Conservation (phyloP, 2,888 invertebrate genomes). For the Drosophila robusta region DNA sequence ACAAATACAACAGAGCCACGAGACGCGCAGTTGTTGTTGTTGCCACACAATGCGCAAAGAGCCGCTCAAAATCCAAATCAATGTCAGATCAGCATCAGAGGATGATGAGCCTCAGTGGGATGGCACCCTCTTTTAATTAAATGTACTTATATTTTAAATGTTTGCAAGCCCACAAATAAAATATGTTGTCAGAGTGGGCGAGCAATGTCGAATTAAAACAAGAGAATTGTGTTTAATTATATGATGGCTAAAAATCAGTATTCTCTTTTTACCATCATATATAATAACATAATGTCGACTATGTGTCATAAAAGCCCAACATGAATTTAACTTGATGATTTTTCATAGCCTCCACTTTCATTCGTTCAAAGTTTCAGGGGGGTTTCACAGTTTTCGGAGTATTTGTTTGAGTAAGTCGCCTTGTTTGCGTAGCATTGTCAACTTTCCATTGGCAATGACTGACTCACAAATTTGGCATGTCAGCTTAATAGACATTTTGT, state of each 20-base stretch:
- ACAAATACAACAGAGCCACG: conserved; percentile 2
- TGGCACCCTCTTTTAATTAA: conserved; percentile 1
- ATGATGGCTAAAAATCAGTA: neutral
- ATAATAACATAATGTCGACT: neutral
- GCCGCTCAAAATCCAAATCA: conserved; percentile 38
- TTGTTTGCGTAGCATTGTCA: conserved; percentile 7
- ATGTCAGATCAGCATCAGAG: conserved; percentile 42
- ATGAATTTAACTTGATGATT: conserved; percentile 1
- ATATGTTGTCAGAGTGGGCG: too few relatives aligned
- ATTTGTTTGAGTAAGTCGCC: conserved; percentile 12
- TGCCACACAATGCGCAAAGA: conserved; percentile 12
- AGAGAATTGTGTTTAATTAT: neutral
- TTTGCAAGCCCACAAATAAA: neutral
- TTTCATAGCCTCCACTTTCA: conserved; percentile 12
- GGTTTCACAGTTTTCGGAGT: conserved; percentile 6
- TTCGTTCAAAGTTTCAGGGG: conserved; percentile 15
- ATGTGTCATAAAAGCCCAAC: neutral
- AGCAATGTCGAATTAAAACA: too few relatives aligned
- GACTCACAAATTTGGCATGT: conserved; percentile 39
- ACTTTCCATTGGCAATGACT: conserved; percentile 7
- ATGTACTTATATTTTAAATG: neutral
- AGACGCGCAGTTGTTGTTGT: conserved; percentile 4
- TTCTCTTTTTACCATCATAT: neutral
- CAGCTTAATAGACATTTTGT: conserved; percentile 46
- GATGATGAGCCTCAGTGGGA: conserved; percentile 2